A percentile compares a stretch with the other conserved stretches of the same genome.
These are phyloP conservation scores for Leptura quadrifasciata DNA, from an alignment of 2,888 invertebrate genomes.

Conservation along the genomic window DNA sequence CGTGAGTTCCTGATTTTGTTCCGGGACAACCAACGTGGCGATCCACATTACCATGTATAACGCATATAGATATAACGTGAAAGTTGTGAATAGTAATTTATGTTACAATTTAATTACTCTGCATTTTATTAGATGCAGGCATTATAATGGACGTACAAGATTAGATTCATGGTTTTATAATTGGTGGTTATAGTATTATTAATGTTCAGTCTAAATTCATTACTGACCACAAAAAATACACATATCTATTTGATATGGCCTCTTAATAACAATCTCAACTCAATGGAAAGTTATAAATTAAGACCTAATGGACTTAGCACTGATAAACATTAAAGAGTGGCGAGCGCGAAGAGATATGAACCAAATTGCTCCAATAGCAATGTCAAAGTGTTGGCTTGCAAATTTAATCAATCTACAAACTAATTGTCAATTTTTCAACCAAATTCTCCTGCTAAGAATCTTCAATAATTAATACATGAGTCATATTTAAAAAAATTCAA, in stretches of 20 bases:
- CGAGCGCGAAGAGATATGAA: not conserved
- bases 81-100: conserved; percentile 57
- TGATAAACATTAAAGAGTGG: not conserved
- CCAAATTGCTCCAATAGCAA: not conserved
- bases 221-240: conserved; percentile 28
- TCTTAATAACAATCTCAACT: conserved; percentile 23
- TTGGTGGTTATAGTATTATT: conserved; percentile 42
- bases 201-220: conserved; percentile 45
- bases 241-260: conserved; percentile 13
- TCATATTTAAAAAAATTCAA: no score
- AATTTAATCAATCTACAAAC: no score
- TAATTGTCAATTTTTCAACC: no score
- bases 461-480: no score
- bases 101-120: conserved; percentile 55
- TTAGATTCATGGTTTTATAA: conserved; percentile 45
- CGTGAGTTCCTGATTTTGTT: conserved; percentile 49
- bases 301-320: not conserved
- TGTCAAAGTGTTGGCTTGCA: not conserved
- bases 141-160: conserved; percentile 36
- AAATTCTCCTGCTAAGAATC: no score
- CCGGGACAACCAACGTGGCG: conserved; percentile 48
- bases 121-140: conserved; percentile 47
- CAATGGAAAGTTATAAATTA: conserved; percentile 16
- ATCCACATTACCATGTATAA: conserved; percentile 50
- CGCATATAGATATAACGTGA: conserved; percentile 54